Base-by-base conservation (phyloP, 2,888 invertebrate genomes). In the Parnassius glacialis region DNA sequence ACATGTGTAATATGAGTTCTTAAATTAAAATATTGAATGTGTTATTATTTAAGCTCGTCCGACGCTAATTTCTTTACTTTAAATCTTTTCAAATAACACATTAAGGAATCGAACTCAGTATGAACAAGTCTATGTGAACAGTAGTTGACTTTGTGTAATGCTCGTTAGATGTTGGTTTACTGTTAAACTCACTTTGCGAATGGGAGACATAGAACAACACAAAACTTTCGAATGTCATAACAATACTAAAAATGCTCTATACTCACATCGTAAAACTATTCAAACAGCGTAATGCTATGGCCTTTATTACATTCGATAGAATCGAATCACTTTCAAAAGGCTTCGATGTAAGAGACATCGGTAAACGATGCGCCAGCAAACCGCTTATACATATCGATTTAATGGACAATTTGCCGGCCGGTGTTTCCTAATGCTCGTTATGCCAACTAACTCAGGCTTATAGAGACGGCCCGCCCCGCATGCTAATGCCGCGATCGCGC, bases 381-480 rank as follows among this genome's bases (percentile, higher is more conserved):
- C 58, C 12, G 54, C 58, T 64, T 61, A 64, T 16, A 43, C 41
- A 41, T 64, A 57, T 57, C 64, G 50, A 45, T 57, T 60, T 61
- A 64, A 48, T 44, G n/a, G 61, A 61, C 57, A 57, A 61, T 64
- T 60, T 60, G 53, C 60, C 58, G 60, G 48, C 13, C 60, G 52
- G 20, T 43, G 51, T 61, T 61, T 61, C 57, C 54, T 61, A 64
- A 59, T 59, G 45, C 62, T 54, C 58, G 58, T 62, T 58, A 64
- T 61, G 53, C 61, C 64, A 44, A 61, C 53, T 64, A 57, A 64
- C 57, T 57, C 58, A 61, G 58, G 61, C 59, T 59, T 47, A 59
- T 41, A 20, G 42, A 45, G 56, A 63, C 52, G 50, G 51, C 45
- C 5, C 45, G 43, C 53, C 16, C 13, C n/a, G 34, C 34, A 51